A percentile compares a stretch with the other conserved stretches of the same genome.
Conservation (phyloP, 2,113 vertebrate species). For the Etia nguti region DNA sequence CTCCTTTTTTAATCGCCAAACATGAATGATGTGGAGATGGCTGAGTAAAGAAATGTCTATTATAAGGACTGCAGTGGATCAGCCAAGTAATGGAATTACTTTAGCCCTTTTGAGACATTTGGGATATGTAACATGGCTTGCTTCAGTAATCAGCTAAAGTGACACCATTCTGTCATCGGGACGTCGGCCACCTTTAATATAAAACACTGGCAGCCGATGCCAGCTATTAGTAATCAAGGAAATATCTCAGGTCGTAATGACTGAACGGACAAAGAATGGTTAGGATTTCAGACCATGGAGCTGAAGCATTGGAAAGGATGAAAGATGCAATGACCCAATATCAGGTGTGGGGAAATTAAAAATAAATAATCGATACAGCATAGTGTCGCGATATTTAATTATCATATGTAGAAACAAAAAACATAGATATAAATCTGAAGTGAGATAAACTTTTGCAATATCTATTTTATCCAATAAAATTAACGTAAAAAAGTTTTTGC, state of each 20-base stretch:
- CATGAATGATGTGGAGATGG: not conserved
- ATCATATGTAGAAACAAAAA: not conserved
- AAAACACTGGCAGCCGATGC: not conserved
- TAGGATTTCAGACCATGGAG: not conserved
- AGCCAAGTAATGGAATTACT: not conserved
- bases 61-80: not conserved
- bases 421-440: not conserved
- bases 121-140: not conserved
- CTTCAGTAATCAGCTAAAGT: not conserved
- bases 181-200: not conserved
- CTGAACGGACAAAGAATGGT: not conserved
- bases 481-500: not conserved
- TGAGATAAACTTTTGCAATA: not conserved
- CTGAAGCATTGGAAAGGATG: not conserved
- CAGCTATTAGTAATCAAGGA: not conserved
- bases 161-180: not conserved
- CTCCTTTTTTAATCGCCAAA: conserved; percentile 7
- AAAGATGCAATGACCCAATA: not conserved
- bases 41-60: not conserved
- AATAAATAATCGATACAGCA: not conserved
- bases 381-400: not conserved
- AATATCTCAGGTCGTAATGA: not conserved
- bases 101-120: not conserved
- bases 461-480: not conserved
- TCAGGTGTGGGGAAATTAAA: not conserved